phyloP scores from a whole-genome alignment of 2,797 vertebrate genomes.

The Enteromius trimaculatus region DNA sequence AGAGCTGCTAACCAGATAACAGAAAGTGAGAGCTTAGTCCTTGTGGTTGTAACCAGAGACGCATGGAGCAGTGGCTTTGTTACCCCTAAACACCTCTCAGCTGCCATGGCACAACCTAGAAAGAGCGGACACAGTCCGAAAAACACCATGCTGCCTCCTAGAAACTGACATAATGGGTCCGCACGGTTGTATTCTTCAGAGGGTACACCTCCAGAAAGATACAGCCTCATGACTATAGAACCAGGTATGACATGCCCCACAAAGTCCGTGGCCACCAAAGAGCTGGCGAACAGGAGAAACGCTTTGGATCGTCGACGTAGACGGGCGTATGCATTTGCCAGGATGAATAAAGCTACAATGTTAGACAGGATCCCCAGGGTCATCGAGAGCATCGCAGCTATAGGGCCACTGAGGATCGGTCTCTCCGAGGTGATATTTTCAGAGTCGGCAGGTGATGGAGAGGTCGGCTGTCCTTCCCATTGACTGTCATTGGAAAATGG shows the following conservation, averaged over 20 bases:
- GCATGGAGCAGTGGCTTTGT: slow-evolving; percentile 85
- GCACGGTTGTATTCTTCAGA: slow-evolving; percentile 62
- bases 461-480: slow-evolving; percentile 57
- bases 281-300: slow-evolving; percentile 86
- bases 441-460: slow-evolving; percentile 51
- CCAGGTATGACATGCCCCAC: slow-evolving; percentile 87
- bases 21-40: slow-evolving; percentile 78
- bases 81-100: slow-evolving; percentile 88
- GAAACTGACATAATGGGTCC: slow-evolving; percentile 82
- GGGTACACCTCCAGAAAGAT: slow-evolving; percentile 68
- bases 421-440: slow-evolving; percentile 63
- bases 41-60: slow-evolving; percentile 79
- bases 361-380: slow-evolving; percentile 87
- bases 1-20: slow-evolving; percentile 79
- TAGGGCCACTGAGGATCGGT: slow-evolving; percentile 63
- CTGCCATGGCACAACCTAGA: slow-evolving; percentile 88
- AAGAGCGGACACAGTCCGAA: slow-evolving; percentile 90
- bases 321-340: slow-evolving; percentile 80
- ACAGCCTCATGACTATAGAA: slow-evolving; percentile 83
- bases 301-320: slow-evolving; percentile 85
- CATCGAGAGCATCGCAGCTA: slow-evolving; percentile 82
- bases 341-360: slow-evolving; percentile 84
- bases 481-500: slow-evolving; percentile 61
- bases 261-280: slow-evolving; percentile 85
- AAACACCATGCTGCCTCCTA: slow-evolving; percentile 91